A percentile compares a stretch with the other conserved stretches of the same genome.
Conservation (phyloP, 2,113 vertebrate species). For the Lynx canadensis region DNA sequence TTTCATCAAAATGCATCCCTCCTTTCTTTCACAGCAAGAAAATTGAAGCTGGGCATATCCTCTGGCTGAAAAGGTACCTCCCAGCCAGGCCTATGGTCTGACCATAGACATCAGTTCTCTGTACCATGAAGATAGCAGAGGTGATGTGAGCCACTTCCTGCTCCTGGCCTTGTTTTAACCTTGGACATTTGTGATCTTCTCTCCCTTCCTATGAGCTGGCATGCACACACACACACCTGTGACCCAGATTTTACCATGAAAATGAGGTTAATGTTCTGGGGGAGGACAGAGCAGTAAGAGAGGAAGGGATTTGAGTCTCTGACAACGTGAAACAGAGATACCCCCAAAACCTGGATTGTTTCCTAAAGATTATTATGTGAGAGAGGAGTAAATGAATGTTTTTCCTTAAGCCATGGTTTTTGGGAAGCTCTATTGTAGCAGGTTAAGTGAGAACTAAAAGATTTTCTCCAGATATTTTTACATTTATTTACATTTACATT, state of each 20-base stretch:
- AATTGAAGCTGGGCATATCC: neutral
- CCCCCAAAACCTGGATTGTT: neutral
- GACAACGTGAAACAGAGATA: neutral
- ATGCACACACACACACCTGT: neutral
- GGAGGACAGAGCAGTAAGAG: neutral
- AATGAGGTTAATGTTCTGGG: neutral
- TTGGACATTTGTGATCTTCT: neutral
- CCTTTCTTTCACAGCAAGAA: neutral
- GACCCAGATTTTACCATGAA: neutral
- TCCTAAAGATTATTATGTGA: neutral
- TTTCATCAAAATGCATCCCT: neutral
- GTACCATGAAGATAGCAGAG: neutral
- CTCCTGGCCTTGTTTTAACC: neutral
- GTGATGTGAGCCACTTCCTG: neutral
- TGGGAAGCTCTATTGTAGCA: neutral
- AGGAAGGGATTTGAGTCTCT: neutral
- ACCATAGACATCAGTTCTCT: neutral
- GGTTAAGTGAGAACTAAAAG: neutral
- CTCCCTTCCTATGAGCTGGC: neutral
- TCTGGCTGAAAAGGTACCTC: neutral
- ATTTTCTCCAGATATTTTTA: constrained; percentile 20
- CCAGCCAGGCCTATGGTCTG: neutral
- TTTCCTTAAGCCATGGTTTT: neutral
- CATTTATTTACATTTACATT: neutral
- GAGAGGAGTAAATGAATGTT: neutral